A percentile compares a stretch with the other conserved stretches of the same genome.
These are phyloP conservation scores for Dicrurus megarhynchus DNA, from an alignment of 2,113 vertebrate genomes.

Conservation along the genomic window DNA sequence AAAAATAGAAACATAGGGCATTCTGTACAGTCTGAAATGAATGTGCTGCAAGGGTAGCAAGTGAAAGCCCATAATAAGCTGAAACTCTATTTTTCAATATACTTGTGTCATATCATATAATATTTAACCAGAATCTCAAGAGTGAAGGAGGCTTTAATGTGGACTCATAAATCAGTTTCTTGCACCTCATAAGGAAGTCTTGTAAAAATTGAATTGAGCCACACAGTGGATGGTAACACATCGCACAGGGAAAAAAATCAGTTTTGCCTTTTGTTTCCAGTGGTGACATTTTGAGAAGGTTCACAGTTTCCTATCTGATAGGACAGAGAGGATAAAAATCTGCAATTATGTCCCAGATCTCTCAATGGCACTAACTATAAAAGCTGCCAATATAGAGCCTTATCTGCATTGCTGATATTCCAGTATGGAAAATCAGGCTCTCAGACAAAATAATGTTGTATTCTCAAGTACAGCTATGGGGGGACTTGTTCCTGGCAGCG, in stretches of 20 bases:
- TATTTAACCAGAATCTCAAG: conserved; percentile 58
- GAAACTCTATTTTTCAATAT: conserved; percentile 50
- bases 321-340: neutral
- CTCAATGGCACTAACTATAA: neutral
- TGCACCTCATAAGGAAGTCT: neutral
- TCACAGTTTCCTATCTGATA: neutral
- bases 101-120: conserved; percentile 52
- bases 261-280: conserved; percentile 28
- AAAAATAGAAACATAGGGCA: neutral
- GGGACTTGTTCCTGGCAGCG: neutral
- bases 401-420: neutral
- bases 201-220: conserved; percentile 38
- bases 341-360: neutral
- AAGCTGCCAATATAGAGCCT: neutral
- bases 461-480: neutral
- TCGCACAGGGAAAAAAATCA: neutral
- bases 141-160: conserved; percentile 33
- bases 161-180: conserved; percentile 47
- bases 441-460: neutral
- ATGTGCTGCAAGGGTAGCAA: neutral
- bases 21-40: neutral
- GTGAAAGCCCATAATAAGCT: neutral
- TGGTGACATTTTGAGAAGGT: conserved; percentile 4
- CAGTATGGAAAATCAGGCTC: neutral
- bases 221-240: neutral